These are phyloP conservation scores for Conistra vaccinii DNA, from an alignment of 2,888 invertebrate species.

Conservation along the genomic window DNA sequence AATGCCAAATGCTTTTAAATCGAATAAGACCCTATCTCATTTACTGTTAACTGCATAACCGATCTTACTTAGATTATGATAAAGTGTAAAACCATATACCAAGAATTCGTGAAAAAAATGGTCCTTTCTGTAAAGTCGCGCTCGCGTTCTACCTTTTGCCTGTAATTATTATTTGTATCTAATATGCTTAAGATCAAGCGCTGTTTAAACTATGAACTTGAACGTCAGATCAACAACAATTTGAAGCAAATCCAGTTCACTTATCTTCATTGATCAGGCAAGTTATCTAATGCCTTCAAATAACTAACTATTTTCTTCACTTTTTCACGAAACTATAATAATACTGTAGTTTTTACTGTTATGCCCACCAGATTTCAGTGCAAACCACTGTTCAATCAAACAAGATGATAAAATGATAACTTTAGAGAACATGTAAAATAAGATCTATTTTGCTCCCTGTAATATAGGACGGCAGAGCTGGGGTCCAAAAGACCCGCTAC, in stretches of 20 bases:
- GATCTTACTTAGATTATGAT: background rate
- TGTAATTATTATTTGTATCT: background rate
- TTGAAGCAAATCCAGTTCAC: too few species aligned
- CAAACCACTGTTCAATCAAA: background rate
- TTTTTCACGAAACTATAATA: background rate
- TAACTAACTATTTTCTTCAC: background rate
- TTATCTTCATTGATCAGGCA: too few species aligned
- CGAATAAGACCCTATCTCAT: background rate
- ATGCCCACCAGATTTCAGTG: background rate
- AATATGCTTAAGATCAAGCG: background rate
- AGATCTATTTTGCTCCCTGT: background rate
- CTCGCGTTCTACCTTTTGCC: background rate
- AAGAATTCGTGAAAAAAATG: background rate
- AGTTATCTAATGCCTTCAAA: background rate
- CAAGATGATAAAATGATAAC: background rate
- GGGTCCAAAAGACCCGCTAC: background rate
- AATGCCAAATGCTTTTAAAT: slow-evolving; percentile 1
- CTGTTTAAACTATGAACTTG: background rate
- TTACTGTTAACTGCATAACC: background rate
- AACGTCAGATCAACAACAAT: background rate
- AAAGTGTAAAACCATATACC: background rate
- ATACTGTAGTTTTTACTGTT: too few species aligned
- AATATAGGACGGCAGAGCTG: background rate
- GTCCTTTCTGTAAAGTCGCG: background rate
- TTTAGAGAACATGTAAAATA: background rate